A percentile compares a stretch with the other conserved stretches of the same genome.
Conservation (phyloP, 2,113 vertebrate genomes). For the Talpa occidentalis region DNA sequence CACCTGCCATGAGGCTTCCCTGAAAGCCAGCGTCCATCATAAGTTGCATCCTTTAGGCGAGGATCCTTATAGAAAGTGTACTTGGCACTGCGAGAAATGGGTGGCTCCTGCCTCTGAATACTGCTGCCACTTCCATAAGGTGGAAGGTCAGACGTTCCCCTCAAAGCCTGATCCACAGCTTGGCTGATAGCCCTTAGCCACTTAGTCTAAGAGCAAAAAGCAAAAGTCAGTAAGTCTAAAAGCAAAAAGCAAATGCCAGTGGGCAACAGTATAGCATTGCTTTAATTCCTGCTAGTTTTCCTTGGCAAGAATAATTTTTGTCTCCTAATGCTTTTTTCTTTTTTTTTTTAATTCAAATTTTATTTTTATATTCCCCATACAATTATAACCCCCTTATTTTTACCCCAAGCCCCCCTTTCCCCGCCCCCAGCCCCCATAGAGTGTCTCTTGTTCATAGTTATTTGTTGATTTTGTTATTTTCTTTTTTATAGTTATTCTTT, state of each 20-base stretch:
- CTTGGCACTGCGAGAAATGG: conserved; percentile 93
- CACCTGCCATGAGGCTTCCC: conserved; percentile 97
- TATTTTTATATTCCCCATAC: too few relatives aligned
- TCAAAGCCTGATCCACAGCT: conserved; percentile 94
- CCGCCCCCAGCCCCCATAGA: too few relatives aligned
- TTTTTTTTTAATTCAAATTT: too few relatives aligned
- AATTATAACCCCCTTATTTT: too few relatives aligned
- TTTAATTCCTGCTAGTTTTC: not conserved
- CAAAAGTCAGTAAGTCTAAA: not conserved
- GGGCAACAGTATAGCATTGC: not conserved
- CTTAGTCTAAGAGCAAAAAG: conserved; percentile 89
- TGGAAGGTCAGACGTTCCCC: conserved; percentile 84
- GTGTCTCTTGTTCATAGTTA: too few relatives aligned
- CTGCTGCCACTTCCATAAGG: conserved; percentile 79
- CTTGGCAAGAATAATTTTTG: not conserved
- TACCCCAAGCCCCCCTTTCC: too few relatives aligned
- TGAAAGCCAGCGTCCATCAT: conserved; percentile 94
- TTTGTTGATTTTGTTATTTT: too few relatives aligned
- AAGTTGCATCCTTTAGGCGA: conserved; percentile 94
- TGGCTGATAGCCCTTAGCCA: conserved; percentile 97
- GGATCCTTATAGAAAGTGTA: conserved; percentile 98
- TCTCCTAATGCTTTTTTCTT: not conserved
- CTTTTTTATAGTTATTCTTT: too few relatives aligned
- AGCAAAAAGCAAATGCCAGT: conserved; percentile 18
- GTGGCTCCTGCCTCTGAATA: conserved; percentile 91